Base-by-base conservation (phyloP, 1,140 invertebrate species). In the Drosophila ironensis region DNA sequence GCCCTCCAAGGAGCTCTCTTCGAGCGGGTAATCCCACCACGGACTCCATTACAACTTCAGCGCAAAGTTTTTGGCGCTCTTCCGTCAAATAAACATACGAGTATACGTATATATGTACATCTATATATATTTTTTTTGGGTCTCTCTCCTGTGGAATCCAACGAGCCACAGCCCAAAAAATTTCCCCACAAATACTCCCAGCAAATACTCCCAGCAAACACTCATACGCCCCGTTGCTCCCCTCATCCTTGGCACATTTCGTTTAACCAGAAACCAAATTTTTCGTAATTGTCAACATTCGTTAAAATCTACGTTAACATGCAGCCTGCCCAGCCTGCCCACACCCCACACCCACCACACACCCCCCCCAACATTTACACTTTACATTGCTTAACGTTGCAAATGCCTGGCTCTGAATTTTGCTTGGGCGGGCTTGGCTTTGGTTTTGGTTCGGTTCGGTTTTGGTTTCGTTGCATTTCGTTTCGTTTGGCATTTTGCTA, bases 211-310 rank as follows among this genome's bases (percentile, higher is more conserved):
- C 28, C 50, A 33, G 38, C 60, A 17, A 70, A 25, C 46, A 57
- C 38, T 67, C 76, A 81, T 66, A 71, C 53, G 66, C 53, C 52
- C 59, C 37, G 59, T 51, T 52, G 22, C 19, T 25, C 35, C 42
- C 16, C 48, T 54, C 25, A 51, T 60, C 59, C 50, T 61, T 45
- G 42, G 54, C 71, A 61, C 71, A 61, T 77, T 74, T 54, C 64
- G 42, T 80, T 64, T 86, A 80, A 80, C 80, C 70, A 72, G 54
- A 73, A 86, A 74, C 70, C 80, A 86, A 84, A 84, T 84, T 84
- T 81, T 80, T 84, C 70, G 80, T 87, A 84, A 84, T 86, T 84
- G 80, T 84, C 80, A 84, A 80, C 80, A 84, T 80, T 84, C 71
- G 80, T 84, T 84, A 86, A 84, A 84, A 78, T 74, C 70, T 28